Evolutionary conservation across 2,797 vertebrate species (phyloP), one percentile per base, ranked within the genome.

Genomic region (Falco concolor): DNA sequence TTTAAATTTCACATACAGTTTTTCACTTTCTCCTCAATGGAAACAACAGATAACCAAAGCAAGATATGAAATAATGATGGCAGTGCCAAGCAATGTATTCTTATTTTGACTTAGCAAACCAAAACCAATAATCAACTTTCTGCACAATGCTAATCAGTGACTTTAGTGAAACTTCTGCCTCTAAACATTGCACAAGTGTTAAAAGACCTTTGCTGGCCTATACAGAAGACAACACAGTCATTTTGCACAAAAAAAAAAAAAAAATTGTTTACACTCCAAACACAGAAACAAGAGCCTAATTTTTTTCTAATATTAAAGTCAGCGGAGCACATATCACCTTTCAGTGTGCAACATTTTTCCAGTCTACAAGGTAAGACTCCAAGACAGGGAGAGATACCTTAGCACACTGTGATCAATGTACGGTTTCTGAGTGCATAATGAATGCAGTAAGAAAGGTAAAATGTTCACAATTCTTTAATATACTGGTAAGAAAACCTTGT

Each of bases 401-500:
- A 60, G 64, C 60, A 22, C 56, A 78, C 79, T 67, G 45, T 64
- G 88, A 84, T 79, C 87, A 81, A 73, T 85, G 64, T 84, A 90
- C 84, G 75, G 68, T 89, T 96, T 67, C 19, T 47, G 67, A 67
- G 44, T 52, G 52, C 81, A 84, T 91, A 90, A 88, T 73, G 74
- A 94, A 96, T 93, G 74, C 76, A 95, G 84, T 63, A 91, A 94
- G 84, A 91, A 94, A 89, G 87, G 92, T 65, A 95, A 36, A 84
- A 77, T 14, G 21, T 50, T 95, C 90, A 84, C 59, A 74, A 30
- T 94, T 78, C 94, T 93, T 74, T 53, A 92, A 87, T 85, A 89
- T 38, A 84, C 59, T 50, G 73, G 78, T 82, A 77, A 93, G 96
- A 93, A 97, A 96, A 90, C 38, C 42, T 97, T 97, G 94, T 96